Base-by-base conservation (phyloP, 2,797 vertebrate genomes). In the Enteromius unitaeniatus region DNA sequence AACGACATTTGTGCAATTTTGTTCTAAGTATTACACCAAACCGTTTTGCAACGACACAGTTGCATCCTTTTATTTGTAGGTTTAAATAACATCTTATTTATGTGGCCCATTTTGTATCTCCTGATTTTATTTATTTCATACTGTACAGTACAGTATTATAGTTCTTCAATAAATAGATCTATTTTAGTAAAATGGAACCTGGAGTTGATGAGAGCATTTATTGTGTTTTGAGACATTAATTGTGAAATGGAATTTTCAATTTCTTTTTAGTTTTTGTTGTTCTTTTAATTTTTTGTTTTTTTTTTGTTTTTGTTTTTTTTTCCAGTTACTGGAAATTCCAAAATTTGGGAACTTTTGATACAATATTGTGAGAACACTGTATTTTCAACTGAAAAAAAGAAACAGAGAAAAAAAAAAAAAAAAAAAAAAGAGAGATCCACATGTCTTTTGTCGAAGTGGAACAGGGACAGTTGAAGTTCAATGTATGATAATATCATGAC, bases 291-390 rank as follows among this genome's bases (percentile, higher is more conserved):
- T 95, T 23, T 13, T 53, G n/a, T 37, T 67, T 69, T 77, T 62
- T 2, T 68, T 95, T 95, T 97, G 11, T 96, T 96, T 95, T 95
- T 97, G 0, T 96, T 96, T 94, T 99, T 98, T 94, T 99, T 98
- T 98, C 97, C 97, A 97, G 94, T 95, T 96, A 96, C 96, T 98
- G 97, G 97, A 96, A 98, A 98, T 97, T 97, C 97, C 96, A 97
- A 98, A 47, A 99, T 99, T 98, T 98, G 97, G 96, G 97, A 97
- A 98, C 97, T 99, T 99, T 99, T 99, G 95, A 99, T 99, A 99
- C 97, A 95, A 99, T 96, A 95, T 99, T 99, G 98, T 99, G 97
- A 99, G 98, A 99, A 99, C 98, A 99, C 98, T 99, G 98, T 99
- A 99, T 99, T 99, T 99, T 99, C 97, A 93, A 98, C 97, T 97